These are phyloP conservation scores for Leptodactylus fallax DNA, from an alignment of 2,797 vertebrate species.

Conservation along the genomic window DNA sequence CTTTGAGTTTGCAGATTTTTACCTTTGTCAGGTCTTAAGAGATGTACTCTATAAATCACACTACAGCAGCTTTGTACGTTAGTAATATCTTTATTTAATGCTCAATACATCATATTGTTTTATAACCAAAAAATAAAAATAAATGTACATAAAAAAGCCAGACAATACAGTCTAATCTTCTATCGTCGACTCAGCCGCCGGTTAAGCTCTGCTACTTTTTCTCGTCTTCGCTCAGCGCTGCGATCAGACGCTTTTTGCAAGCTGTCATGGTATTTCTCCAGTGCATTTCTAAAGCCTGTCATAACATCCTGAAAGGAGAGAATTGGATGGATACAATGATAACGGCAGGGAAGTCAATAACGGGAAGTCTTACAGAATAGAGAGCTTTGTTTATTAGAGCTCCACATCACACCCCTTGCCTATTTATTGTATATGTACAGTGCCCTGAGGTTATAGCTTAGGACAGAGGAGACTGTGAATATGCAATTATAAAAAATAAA, in stretches of 20 bases:
- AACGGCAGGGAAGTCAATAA: too few relatives aligned
- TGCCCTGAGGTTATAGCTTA: too few relatives aligned
- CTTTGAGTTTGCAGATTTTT: too few relatives aligned
- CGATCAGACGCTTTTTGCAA: slow-evolving; percentile 51
- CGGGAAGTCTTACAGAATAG: too few relatives aligned
- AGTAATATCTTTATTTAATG: neutral
- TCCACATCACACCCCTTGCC: too few relatives aligned
- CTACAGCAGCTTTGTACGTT: neutral
- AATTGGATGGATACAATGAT: neutral
- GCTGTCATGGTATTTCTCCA: slow-evolving; percentile 58
- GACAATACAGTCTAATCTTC: neutral
- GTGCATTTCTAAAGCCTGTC: slow-evolving; percentile 14
- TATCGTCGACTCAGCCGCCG: slow-evolving; percentile 20
- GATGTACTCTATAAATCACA: neutral
- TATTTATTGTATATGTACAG: too few relatives aligned
- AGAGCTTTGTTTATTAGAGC: too few relatives aligned
- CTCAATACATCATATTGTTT: neutral
- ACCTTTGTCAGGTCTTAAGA: too few relatives aligned
- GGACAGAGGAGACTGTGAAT: neutral
- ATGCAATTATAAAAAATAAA: neutral
- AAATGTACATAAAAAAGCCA: neutral
- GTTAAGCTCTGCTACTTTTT: slow-evolving; percentile 37
- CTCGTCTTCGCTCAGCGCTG: slow-evolving; percentile 28
- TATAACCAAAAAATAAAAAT: neutral
- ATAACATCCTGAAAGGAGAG: slow-evolving; percentile 33